Evolutionary conservation across 1,140 invertebrate species (phyloP), one percentile per base, ranked within the genome.

Genomic region (Maniola jurtina): DNA sequence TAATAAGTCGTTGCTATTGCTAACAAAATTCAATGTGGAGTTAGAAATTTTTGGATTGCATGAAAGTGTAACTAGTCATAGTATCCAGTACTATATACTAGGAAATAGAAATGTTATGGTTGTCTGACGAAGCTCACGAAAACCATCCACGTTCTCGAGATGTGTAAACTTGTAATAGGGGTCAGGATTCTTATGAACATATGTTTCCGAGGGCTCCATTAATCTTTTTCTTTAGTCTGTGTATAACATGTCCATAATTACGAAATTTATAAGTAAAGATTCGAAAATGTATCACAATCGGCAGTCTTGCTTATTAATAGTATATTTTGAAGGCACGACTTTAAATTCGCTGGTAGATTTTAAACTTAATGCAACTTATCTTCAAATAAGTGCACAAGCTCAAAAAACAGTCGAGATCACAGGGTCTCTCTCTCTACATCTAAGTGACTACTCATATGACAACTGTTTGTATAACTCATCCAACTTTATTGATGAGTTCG

Each of bases 401-500:
- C 52, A 57, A 61, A 61, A 71, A 66, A 16, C 34, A 73, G 70
- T 72, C 61, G 76, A 74, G 66, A 81, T 81, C 80, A 83, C 74
- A 80, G 68, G 75, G 67, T 68, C 65, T 45, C 6, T 72, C 70
- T 72, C n/a, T n/a, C 73, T 68, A 15, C 9, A 16, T 33, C 61
- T 66, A 61, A 73, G 63, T 72, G 65, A 71, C 25, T 60, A 61
- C 66, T 76, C 68, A 64, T 48, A 71, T 75, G 1, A 45, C 42
- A 5, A 45, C 5, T 45, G 25, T 25, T 25, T 25, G 25, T 25
- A 25, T 70, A 75, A 63, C 71, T 86, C 75, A 88, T 55, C 83
- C 82, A 55, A 92, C 90, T 87, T 92, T 92, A 70, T 93, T 93
- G 72, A 96, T 96, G 4, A 96, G 92, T 81, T 96, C 95, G 92